Base-by-base conservation (phyloP, 1,140 invertebrate species). In the Brachionus koreanus region DNA sequence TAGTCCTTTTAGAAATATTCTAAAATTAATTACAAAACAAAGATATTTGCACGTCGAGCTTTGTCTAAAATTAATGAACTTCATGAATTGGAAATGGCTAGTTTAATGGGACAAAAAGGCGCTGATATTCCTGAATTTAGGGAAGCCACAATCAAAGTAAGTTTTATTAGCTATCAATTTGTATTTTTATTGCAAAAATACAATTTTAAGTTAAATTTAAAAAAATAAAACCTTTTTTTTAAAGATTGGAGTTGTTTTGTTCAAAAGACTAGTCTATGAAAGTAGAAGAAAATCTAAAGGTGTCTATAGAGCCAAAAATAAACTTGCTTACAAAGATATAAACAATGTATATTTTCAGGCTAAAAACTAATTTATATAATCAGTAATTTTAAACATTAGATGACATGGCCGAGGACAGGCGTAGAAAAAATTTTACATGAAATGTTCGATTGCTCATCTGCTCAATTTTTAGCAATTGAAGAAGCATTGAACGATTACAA, bases 401-500 rank as follows among this genome's bases (percentile, higher is more conserved):
- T 86, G 10, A 85, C 86, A 13, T 89, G 88, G 88, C 88, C 88
- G 35, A 83, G 88, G 33, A 89, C 88, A 12, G 84, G 85, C 19
- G 87, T 85, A 43, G 88, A 89, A 83, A 88, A 87, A 82, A 83
- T 89, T 33, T 76, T 89, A 74, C 84, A 84, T 10, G 87, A 88
- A 63, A 88, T 89, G 88, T 89, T 89, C 86, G 88, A 88, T 52
- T 87, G 88, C 6, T 86, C 86, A 74, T 86, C 87, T 13, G 86
- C 88, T 19, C 87, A 88, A 85, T 85, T 88, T 33, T 79, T 89
- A 52, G 86, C 86, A 57, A 86, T 89, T 12, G 65, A 88, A 5
- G 87, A 88, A 75, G 85, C 86, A 29, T 83, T 88, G 25, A 86
- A 84, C 35, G 86, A 88, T 83, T 86, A 84, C 42, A 88, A 87